Conservation (phyloP, 2,113 vertebrate genomes). For the Dicrurus megarhynchus region DNA sequence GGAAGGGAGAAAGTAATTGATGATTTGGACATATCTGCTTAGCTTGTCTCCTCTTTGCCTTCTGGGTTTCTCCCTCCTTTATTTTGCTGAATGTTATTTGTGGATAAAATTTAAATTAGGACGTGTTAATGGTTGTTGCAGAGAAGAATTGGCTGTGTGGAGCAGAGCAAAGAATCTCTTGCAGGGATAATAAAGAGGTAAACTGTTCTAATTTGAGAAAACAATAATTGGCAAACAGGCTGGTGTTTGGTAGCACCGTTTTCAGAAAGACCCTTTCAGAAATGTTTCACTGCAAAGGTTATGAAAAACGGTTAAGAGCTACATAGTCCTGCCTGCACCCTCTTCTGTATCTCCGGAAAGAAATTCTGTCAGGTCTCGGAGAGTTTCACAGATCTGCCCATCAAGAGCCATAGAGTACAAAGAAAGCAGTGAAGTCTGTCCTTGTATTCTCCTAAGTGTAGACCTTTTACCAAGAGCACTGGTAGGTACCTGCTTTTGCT, state of each 20-base stretch:
- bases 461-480: neutral
- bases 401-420: neutral
- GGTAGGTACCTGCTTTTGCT: neutral
- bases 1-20: neutral
- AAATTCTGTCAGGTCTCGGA: neutral
- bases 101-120: neutral
- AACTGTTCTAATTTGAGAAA: neutral
- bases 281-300: neutral
- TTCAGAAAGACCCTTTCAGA: neutral
- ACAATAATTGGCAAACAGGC: neutral
- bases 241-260: neutral
- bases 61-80: neutral
- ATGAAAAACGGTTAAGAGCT: neutral
- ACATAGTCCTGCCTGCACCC: neutral
- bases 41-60: neutral
- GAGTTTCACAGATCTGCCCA: neutral
- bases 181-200: slow-evolving; percentile 1
- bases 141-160: neutral
- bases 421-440: neutral
- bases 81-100: neutral
- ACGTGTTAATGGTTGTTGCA: neutral
- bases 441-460: neutral
- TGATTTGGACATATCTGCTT: neutral
- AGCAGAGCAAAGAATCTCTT: neutral
- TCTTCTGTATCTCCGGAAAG: neutral